Evolutionary conservation across 2,888 invertebrate genomes (phyloP).

Genomic region (Ditylenchus weischeri): DNA sequence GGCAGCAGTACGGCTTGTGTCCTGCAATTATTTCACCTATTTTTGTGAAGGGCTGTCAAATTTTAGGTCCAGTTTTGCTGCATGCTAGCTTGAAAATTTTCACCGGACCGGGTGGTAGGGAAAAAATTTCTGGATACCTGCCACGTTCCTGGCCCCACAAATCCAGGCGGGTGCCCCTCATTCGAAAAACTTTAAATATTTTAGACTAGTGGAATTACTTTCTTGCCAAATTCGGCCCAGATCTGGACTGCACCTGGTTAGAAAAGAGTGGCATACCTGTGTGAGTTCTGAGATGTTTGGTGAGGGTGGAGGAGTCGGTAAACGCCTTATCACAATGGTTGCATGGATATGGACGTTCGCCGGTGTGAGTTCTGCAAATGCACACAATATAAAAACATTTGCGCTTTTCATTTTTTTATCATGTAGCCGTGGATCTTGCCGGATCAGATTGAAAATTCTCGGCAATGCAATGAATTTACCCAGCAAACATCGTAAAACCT

Average conservation of each 20-base stretch:
- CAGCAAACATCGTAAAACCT: too few relatives aligned
- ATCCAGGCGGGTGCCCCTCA: too few relatives aligned
- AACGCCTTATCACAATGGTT: slow-evolving; percentile 95
- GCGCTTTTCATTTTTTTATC: neutral
- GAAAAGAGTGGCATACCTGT: slow-evolving; percentile 66
- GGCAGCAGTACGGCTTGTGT: slow-evolving; percentile 96
- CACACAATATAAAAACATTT: too few relatives aligned
- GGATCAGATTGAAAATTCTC: too few relatives aligned
- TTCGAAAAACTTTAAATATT: neutral
- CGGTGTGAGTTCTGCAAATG: slow-evolving; percentile 78
- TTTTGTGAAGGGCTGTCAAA: neutral
- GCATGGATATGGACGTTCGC: slow-evolving; percentile 87
- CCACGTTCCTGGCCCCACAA: too few relatives aligned
- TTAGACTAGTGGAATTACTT: neutral
- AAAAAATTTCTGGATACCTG: neutral
- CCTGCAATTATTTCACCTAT: slow-evolving; percentile 61
- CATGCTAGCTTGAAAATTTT: neutral
- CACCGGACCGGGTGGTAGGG: neutral
- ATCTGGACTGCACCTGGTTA: too few relatives aligned
- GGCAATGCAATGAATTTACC: too few relatives aligned
- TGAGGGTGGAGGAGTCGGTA: slow-evolving; percentile 94
- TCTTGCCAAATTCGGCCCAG: too few relatives aligned
- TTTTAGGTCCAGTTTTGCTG: neutral
- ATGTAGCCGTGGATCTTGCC: neutral
- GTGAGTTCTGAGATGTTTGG: slow-evolving; percentile 88